These are phyloP conservation scores for Conomelus anceps DNA, from an alignment of 2,888 invertebrate genomes.

Conservation along the genomic window DNA sequence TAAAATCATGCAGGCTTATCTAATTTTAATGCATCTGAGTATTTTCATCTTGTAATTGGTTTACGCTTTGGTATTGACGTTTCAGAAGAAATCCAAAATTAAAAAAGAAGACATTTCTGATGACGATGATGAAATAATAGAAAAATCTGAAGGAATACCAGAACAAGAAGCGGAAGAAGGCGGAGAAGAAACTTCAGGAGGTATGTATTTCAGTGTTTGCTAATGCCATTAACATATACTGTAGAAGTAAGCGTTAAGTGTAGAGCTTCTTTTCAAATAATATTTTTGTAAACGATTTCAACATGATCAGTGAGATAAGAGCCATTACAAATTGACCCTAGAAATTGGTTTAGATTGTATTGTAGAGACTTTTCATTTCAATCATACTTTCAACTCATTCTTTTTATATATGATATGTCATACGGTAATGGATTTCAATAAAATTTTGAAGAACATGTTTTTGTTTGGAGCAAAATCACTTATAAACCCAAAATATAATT, in stretches of 20 bases:
- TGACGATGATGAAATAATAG: not conserved
- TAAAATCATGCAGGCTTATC: too few relatives aligned
- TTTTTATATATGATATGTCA: too few relatives aligned
- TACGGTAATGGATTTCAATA: too few relatives aligned
- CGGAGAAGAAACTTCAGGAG: slow-evolving; percentile 33
- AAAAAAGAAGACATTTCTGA: not conserved
- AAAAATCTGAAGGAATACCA: not conserved
- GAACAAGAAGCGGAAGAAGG: slow-evolving; percentile 10
- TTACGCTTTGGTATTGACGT: not conserved
- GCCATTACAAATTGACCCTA: slow-evolving; percentile 16
- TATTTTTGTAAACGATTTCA: too few relatives aligned
- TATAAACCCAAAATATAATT: too few relatives aligned
- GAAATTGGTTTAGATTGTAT: not conserved
- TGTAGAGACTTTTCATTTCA: not conserved
- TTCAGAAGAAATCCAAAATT: not conserved
- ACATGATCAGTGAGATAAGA: too few relatives aligned
- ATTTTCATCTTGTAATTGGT: not conserved
- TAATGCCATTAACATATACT: not conserved
- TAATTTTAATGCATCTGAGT: too few relatives aligned
- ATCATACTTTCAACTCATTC: too few relatives aligned
- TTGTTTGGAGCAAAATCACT: too few relatives aligned
- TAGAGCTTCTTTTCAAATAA: too few relatives aligned
- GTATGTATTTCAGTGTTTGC: slow-evolving; percentile 7
- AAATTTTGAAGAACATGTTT: too few relatives aligned
- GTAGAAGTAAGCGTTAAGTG: slow-evolving; percentile 12